Evolutionary conservation across 1,140 invertebrate genomes (phyloP), one percentile per base, ranked within the genome.

Genomic region (Drosophila takahashii): DNA sequence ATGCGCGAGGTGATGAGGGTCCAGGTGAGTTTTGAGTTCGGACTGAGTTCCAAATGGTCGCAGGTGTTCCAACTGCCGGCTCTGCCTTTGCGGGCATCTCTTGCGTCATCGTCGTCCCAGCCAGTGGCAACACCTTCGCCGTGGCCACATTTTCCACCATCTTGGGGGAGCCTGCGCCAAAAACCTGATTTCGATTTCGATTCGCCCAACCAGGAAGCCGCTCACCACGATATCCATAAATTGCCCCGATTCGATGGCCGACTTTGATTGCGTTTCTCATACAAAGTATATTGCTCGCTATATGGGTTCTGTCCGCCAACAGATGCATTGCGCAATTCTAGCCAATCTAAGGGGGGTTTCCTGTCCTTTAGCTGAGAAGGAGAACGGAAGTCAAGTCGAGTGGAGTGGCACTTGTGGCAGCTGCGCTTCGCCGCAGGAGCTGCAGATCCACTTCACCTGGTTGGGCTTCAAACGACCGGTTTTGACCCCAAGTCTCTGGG

Each of bases 1-100:
- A 93, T 94, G 93, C 93, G 94, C 61, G 93, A 94, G 62, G 92
- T 93, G 47, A 93, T 94, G 66, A 93, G 92, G 78, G 92, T 94
- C 44, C 93, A 94, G 92, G 94, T 94, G 77, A 79, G 79, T 89
- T 22, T 22, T 22, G 1, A 22, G 22, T 22, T 22, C 22, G 22
- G 22, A 22, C 22, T 22, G 22, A 22, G 22, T 26, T 60, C 36
- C 65, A 71, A 70, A 57, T 57, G 45, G 16, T 52, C 42, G 54
- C 73, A 73, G 77, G 61, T 85, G 81, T 69, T 47, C 44, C 60
- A 71, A 71, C 64, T 83, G 79, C 83, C 83, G 70, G 83, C 65
- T 76, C 65, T 87, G 66, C 84, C 85, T 71, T 76, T 67, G 85
- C 80, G 69, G 71, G 66, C 29, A 41, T 50, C 29, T 50, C 26